These are phyloP conservation scores for Microchrysa polita DNA, from an alignment of 2,888 invertebrate genomes.

Conservation along the genomic window DNA sequence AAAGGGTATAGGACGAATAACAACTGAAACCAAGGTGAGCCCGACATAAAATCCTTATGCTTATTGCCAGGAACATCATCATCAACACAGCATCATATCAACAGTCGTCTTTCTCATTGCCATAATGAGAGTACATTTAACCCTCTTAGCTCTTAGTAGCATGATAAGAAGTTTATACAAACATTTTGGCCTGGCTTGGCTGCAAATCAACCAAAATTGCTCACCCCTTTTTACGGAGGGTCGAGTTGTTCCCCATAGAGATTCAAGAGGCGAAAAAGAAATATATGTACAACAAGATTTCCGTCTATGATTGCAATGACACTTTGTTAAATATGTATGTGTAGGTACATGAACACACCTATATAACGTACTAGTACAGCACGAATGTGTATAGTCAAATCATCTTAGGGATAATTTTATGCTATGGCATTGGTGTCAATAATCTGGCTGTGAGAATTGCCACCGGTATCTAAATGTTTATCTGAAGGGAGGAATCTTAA, in stretches of 20 bases:
- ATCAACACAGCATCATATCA: conserved; percentile 21
- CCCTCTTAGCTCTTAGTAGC: conserved; percentile 42
- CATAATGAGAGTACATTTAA: conserved; percentile 40
- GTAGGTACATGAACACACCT: no score
- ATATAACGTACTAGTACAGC: no score
- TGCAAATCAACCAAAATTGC: background rate
- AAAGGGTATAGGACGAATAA: conserved; percentile 9
- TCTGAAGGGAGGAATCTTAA: conserved; percentile 32
- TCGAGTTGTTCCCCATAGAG: conserved; percentile 28
- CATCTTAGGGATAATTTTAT: conserved; percentile 42
- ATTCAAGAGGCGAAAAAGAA: conserved; percentile 34
- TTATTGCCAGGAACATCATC: conserved; percentile 38
- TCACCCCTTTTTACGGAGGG: conserved; percentile 23
- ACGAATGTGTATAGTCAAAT: conserved; percentile 2
- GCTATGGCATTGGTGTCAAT: conserved; percentile 45
- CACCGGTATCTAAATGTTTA: conserved; percentile 19
- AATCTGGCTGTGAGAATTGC: conserved; percentile 46
- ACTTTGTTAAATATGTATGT: conserved; percentile 26
- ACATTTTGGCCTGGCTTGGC: background rate
- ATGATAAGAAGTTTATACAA: conserved; percentile 30
- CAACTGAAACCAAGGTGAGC: conserved; percentile 6
- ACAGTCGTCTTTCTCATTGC: conserved; percentile 25
- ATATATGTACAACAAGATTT: conserved; percentile 28
- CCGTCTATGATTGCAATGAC: background rate
- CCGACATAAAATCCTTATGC: conserved; percentile 34